Percentiles rank a stretch among this genome's conserved stretches.
Evolutionary conservation across 2,113 vertebrate genomes (phyloP).

Genomic region (Ondatra zibethicus): DNA sequence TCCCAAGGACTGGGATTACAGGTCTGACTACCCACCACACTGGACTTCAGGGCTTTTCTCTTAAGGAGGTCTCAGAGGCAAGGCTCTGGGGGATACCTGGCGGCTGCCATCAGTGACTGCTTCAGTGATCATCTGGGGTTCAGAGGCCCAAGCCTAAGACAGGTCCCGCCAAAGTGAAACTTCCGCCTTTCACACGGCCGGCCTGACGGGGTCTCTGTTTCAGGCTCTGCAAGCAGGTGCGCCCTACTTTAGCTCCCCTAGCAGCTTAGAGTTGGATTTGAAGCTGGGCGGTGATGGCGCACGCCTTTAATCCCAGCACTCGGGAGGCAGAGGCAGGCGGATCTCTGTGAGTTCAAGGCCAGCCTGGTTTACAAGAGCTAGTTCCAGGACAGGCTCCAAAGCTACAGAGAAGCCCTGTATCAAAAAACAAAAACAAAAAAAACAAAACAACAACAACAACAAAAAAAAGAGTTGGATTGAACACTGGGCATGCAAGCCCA

Average conservation of each 20-base stretch:
- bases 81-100: no score
- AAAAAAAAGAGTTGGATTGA: neutral
- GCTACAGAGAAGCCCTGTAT: no score
- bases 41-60: neutral
- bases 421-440: no score
- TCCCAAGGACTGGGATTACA: neutral
- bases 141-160: neutral
- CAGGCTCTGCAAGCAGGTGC: neutral
- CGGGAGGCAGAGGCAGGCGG: no score
- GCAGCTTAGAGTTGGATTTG: accelerated
- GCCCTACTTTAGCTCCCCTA: no score
- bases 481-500: neutral
- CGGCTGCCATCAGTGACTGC: neutral
- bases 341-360: no score
- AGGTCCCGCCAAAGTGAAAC: neutral
- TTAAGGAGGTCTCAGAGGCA: no score
- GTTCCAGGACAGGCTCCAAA: no score
- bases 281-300: no score
- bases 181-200: neutral
- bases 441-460: no score
- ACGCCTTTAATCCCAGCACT: no score
- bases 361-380: no score
- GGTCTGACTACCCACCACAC: neutral
- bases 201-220: neutral
- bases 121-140: neutral